Evolutionary conservation across 2,113 vertebrate species (phyloP).

Genomic region (Aegotheles bennettii): DNA sequence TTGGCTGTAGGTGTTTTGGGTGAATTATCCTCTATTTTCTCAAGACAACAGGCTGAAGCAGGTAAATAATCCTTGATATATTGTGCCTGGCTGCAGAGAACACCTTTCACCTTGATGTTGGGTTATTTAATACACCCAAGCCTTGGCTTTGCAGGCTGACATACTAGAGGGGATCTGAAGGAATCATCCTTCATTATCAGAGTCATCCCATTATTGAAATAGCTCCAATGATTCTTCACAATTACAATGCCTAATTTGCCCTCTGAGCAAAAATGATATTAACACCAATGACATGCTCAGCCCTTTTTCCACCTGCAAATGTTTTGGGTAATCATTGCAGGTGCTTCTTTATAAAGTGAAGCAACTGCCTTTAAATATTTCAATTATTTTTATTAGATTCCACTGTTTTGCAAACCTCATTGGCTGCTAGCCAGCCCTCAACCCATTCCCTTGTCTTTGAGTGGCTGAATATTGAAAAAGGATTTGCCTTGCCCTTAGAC

Average conservation of each 20-base stretch:
- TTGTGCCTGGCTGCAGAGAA: neutral
- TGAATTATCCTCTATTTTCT: neutral
- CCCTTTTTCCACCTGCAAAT: constrained; percentile 61
- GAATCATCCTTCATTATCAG: constrained; percentile 49
- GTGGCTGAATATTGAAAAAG: constrained; percentile 34
- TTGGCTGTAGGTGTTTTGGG: neutral
- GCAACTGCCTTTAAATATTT: constrained; percentile 65
- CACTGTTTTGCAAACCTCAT: constrained; percentile 62
- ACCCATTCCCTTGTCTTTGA: constrained; percentile 23
- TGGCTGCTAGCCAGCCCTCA: constrained; percentile 53
- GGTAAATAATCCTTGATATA: neutral
- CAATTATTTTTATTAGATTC: constrained; percentile 64
- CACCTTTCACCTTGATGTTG: neutral
- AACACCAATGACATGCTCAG: constrained; percentile 45
- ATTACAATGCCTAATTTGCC: constrained; percentile 60
- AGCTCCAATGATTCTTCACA: constrained; percentile 23
- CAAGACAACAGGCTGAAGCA: neutral
- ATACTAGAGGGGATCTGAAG: neutral
- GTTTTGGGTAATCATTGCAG: constrained; percentile 59
- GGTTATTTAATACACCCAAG: neutral
- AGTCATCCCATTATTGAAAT: constrained; percentile 37
- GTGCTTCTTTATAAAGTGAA: constrained; percentile 59
- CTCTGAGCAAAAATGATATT: constrained; percentile 54
- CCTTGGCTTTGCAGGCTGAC: neutral
- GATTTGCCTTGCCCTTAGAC: constrained; percentile 9